Conservation (phyloP, 2,888 invertebrate genomes). For the Camptogramma bilineatum region DNA sequence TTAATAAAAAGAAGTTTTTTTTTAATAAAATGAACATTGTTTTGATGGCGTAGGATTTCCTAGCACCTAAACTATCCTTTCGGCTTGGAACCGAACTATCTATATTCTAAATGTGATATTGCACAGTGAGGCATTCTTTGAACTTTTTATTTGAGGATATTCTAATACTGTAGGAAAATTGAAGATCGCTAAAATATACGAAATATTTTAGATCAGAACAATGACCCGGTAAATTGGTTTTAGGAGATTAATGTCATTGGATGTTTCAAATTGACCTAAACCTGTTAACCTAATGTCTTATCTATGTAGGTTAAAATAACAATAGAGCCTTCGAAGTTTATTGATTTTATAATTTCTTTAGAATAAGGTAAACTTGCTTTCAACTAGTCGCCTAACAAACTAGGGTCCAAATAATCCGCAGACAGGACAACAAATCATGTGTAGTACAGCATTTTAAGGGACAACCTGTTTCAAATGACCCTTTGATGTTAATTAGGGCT, state of each 20-base stretch:
- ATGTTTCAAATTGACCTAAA: slow-evolving; percentile 17
- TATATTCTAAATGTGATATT: too few species aligned
- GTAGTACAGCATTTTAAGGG: slow-evolving; percentile 1
- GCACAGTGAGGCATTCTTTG: too few species aligned
- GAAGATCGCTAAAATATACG: too few species aligned
- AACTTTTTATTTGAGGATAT: too few species aligned
- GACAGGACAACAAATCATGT: not conserved
- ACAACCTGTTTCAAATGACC: slow-evolving; percentile 5
- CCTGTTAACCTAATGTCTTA: slow-evolving; percentile 31
- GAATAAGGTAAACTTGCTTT: not conserved
- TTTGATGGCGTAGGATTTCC: too few species aligned
- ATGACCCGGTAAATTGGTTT: slow-evolving; percentile 8
- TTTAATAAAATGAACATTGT: too few species aligned
- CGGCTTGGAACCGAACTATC: too few species aligned
- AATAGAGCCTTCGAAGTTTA: slow-evolving; percentile 9
- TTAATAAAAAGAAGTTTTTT: too few species aligned
- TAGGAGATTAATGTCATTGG: slow-evolving; percentile 10
- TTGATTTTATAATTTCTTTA: not conserved
- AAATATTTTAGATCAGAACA: not conserved
- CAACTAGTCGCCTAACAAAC: not conserved
- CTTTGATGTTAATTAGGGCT: slow-evolving; percentile 28
- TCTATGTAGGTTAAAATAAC: slow-evolving; percentile 24
- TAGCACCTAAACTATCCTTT: too few species aligned
- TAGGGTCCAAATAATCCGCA: not conserved
- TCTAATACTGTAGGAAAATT: too few species aligned